These are phyloP conservation scores for Temnothorax curvispinosus DNA, from an alignment of 1,140 invertebrate species.

Conservation along the genomic window DNA sequence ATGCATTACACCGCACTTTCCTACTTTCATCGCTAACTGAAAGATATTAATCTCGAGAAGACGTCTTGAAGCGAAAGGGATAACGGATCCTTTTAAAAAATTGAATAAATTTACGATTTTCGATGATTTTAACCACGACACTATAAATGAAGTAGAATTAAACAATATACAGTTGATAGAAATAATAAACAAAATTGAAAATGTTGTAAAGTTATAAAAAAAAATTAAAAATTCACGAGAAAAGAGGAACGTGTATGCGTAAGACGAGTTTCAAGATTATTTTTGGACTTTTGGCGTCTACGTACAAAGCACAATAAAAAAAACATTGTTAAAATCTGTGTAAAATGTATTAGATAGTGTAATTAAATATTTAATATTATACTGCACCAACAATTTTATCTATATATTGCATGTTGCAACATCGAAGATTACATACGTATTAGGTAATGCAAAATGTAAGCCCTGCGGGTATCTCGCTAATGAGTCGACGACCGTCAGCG, in stretches of 20 bases:
- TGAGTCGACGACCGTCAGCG: neutral
- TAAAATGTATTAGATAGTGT: neutral
- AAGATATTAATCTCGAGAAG: conserved; percentile 31
- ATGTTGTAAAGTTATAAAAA: neutral
- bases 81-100: neutral
- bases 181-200: neutral
- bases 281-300: neutral
- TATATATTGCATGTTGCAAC: neutral
- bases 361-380: conserved; percentile 14
- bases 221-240: neutral
- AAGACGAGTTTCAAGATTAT: neutral
- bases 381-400: neutral
- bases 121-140: neutral
- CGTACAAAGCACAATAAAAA: neutral
- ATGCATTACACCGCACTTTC: conserved; percentile 47
- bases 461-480: neutral
- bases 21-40: conserved; percentile 41
- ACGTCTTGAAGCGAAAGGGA: neutral
- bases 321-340: neutral
- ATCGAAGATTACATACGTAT: conserved; percentile 8
- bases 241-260: neutral
- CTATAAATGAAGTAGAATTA: neutral
- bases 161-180: neutral
- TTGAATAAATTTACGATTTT: neutral
- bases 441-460: conserved; percentile 11